Evolutionary conservation across 2,113 vertebrate species (phyloP).

Genomic region (Hippocampus mohnikei): DNA sequence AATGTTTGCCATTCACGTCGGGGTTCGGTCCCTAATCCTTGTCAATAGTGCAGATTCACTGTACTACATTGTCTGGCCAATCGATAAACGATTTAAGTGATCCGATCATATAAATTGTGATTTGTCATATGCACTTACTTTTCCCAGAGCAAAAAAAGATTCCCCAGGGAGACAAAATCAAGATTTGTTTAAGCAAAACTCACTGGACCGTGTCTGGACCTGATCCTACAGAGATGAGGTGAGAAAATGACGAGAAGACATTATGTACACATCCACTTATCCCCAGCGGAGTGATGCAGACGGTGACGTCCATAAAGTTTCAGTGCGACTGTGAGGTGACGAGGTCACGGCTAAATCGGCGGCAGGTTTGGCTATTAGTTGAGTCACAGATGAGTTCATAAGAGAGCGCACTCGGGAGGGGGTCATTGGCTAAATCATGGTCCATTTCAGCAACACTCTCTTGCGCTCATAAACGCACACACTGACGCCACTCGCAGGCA

Average conservation of each 20-base stretch:
- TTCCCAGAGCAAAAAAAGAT: background rate
- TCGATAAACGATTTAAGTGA: background rate
- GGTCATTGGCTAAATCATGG: slow-evolving; percentile 55
- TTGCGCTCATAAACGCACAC: slow-evolving; percentile 22
- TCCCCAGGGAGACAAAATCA: background rate
- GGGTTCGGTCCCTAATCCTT: background rate
- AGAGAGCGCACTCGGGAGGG: slow-evolving; percentile 43
- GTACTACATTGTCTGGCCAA: background rate
- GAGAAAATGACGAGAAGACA: background rate
- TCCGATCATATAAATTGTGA: background rate
- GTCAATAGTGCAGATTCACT: background rate
- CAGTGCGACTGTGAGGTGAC: slow-evolving; percentile 42
- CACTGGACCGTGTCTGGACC: background rate
- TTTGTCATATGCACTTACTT: background rate
- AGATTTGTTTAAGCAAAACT: background rate
- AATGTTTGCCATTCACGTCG: no score
- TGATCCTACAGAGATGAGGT: background rate
- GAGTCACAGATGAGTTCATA: slow-evolving; percentile 80
- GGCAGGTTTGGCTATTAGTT: slow-evolving; percentile 69
- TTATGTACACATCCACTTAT: background rate
- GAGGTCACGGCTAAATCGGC: slow-evolving; percentile 65
- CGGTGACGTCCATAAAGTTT: slow-evolving; percentile 43
- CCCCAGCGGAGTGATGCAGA: slow-evolving; percentile 41
- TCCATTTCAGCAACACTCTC: slow-evolving; percentile 39
- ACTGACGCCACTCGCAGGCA: slow-evolving; percentile 54